Conservation (phyloP, 2,113 vertebrate genomes). For the Prunella fulvescens region DNA sequence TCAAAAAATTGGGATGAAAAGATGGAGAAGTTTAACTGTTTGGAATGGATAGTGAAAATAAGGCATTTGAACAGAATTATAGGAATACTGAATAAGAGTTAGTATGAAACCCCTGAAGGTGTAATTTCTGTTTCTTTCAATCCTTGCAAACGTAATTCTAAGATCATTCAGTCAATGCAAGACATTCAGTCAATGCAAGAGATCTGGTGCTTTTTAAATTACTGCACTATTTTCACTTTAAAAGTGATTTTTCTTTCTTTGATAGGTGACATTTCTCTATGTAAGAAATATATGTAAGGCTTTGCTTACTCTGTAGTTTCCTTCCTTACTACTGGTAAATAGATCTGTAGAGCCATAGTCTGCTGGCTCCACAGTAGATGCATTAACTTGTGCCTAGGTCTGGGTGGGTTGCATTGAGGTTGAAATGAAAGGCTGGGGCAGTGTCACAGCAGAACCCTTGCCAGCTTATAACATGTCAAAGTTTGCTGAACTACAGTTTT, state of each 20-base stretch:
- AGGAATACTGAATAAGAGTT: neutral
- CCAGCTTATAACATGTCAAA: neutral
- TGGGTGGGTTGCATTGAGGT: neutral
- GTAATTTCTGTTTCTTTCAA: neutral
- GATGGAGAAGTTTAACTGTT: neutral
- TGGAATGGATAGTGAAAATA: neutral
- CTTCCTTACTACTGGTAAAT: neutral
- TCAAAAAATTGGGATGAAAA: neutral
- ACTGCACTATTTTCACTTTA: neutral
- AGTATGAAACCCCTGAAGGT: neutral
- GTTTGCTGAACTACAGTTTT: neutral
- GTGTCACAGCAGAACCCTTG: neutral
- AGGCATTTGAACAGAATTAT: neutral
- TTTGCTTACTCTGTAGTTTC: neutral
- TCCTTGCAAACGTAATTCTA: neutral
- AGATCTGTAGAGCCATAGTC: fast-evolving
- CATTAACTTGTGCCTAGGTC: neutral
- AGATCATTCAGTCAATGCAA: neutral
- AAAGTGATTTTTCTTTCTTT: neutral
- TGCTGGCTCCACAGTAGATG: neutral
- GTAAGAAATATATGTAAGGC: neutral
- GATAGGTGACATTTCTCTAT: neutral
- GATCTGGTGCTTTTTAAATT: neutral
- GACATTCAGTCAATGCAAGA: neutral
- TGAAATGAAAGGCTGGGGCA: neutral